Percentiles rank a stretch among this genome's conserved stretches.
Conservation (phyloP, 1,140 invertebrate species). For the Antheraea mylitta region DNA sequence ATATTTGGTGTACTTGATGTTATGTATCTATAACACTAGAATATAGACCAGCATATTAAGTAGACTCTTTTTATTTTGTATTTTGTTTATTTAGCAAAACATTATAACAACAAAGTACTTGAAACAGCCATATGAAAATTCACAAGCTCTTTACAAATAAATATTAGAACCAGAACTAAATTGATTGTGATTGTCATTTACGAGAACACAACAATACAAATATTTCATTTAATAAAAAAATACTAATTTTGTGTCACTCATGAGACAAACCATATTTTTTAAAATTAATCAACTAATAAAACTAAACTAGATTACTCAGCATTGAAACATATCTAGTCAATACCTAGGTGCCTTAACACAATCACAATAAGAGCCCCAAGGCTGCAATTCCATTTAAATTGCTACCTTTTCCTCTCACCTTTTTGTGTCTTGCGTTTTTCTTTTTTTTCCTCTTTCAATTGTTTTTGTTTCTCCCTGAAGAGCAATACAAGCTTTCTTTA, state of each 20-base stretch:
- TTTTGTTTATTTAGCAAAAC: no score
- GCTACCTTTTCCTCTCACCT: slow-evolving; percentile 91
- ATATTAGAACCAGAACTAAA: not conserved
- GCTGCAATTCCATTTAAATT: slow-evolving; percentile 32
- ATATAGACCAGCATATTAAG: no score
- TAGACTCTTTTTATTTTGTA: no score
- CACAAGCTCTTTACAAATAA: no score
- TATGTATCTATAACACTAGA: no score
- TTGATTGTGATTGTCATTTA: not conserved
- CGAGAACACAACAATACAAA: not conserved
- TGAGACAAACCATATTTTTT: not conserved
- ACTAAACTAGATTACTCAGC: not conserved
- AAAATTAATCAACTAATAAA: not conserved
- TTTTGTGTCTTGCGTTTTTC: slow-evolving; percentile 93
- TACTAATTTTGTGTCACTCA: not conserved
- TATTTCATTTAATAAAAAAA: not conserved
- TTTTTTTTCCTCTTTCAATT: slow-evolving; percentile 91
- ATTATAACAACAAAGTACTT: no score
- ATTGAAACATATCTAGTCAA: not conserved
- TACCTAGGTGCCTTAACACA: not conserved
- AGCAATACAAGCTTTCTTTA: slow-evolving; percentile 27
- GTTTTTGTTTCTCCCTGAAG: slow-evolving; percentile 90
- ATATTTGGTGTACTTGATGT: no score
- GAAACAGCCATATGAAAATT: no score
- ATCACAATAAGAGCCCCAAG: not conserved